A percentile compares a stretch with the other conserved stretches of the same genome.
phyloP scores from a whole-genome alignment of 2,888 invertebrate genomes.

The Leptinotarsa peninsularis region DNA sequence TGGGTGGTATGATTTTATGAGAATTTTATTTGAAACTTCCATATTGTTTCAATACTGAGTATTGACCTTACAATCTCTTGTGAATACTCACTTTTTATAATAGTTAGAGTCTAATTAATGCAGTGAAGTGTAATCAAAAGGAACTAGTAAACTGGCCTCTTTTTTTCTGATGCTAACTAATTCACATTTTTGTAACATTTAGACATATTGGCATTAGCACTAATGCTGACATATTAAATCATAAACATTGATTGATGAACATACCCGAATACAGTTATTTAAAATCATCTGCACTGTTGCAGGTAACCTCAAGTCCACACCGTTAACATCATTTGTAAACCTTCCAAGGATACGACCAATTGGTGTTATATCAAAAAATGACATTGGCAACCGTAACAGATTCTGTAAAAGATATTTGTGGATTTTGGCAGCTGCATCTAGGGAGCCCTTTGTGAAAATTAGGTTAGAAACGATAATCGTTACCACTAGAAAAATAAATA shows the following conservation, averaged over 20 bases:
- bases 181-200: too few relatives aligned
- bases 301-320: constrained; percentile 74
- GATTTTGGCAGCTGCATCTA: constrained; percentile 72
- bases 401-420: constrained; percentile 72
- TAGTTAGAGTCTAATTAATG: too few relatives aligned
- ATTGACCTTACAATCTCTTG: too few relatives aligned
- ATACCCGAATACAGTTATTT: constrained; percentile 39
- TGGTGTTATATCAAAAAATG: constrained; percentile 84
- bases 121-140: too few relatives aligned
- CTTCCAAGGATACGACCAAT: constrained; percentile 79
- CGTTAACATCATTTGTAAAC: constrained; percentile 81
- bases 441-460: constrained; percentile 56
- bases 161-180: too few relatives aligned
- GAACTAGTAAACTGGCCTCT: too few relatives aligned
- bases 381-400: constrained; percentile 76
- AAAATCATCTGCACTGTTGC: constrained; percentile 37
- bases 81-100: too few relatives aligned
- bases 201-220: too few relatives aligned
- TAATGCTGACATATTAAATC: too few relatives aligned
- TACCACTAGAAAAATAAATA: constrained; percentile 66
- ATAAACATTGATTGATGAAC: constrained; percentile 19
- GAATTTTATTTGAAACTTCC: too few relatives aligned
- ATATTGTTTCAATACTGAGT: too few relatives aligned
- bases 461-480: constrained; percentile 68
- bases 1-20: too few relatives aligned